phyloP scores from a whole-genome alignment of 2,888 invertebrate species.

The Priapulus caudatus region DNA sequence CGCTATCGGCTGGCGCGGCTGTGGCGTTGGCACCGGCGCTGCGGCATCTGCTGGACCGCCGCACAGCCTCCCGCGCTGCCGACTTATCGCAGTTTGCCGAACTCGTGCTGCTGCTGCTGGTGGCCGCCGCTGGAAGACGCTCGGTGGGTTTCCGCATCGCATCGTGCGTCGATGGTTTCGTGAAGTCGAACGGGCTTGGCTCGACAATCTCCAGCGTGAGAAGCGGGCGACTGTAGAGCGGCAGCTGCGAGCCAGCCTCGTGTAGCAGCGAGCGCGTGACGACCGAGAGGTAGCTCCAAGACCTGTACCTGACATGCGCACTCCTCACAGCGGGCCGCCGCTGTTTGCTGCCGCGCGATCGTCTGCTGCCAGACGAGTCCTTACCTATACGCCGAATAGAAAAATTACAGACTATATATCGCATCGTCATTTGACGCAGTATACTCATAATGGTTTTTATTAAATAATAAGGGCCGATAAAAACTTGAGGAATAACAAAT shows the following conservation, averaged over 20 bases:
- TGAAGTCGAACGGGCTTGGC: background rate
- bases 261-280: background rate
- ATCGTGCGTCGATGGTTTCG: too few species aligned
- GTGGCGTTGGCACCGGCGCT: background rate
- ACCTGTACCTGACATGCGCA: background rate
- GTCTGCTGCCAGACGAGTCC: too few species aligned
- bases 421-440: too few species aligned
- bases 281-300: constrained; percentile 1
- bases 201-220: background rate
- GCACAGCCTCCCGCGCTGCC: background rate
- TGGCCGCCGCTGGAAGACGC: background rate
- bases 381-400: too few species aligned
- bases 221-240: background rate
- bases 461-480: too few species aligned
- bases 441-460: too few species aligned
- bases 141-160: background rate
- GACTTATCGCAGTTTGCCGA: too few species aligned
- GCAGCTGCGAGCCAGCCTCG: background rate
- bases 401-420: too few species aligned
- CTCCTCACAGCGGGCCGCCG: too few species aligned
- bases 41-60: too few species aligned
- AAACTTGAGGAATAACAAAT: too few species aligned
- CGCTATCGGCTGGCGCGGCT: background rate
- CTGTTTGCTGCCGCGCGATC: too few species aligned
- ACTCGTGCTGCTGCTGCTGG: background rate